Conservation (phyloP, 2,888 invertebrate species). For the Oscheius sp. region DNA sequence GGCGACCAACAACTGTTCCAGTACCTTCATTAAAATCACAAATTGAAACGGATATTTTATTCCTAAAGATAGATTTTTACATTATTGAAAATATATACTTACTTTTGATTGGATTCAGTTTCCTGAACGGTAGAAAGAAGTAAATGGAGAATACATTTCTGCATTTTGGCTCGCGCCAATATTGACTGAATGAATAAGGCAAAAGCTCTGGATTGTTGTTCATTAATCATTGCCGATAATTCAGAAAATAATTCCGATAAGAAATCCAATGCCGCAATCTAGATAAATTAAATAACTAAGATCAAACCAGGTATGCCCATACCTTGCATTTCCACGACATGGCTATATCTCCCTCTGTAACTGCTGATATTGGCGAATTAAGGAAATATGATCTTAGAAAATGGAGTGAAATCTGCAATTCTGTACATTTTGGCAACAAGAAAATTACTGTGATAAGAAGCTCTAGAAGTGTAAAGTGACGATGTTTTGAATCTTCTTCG, state of each 20-base stretch:
- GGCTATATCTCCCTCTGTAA: slow-evolving; percentile 60
- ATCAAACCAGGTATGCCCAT: neutral
- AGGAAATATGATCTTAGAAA: slow-evolving; percentile 84
- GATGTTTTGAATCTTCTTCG: slow-evolving; percentile 76
- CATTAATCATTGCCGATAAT: slow-evolving; percentile 58
- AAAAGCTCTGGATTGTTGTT: slow-evolving; percentile 73
- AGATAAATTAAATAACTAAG: neutral
- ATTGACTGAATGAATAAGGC: slow-evolving; percentile 73
- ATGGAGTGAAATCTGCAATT: slow-evolving; percentile 75
- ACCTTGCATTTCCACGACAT: slow-evolving; percentile 67
- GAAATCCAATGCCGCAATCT: slow-evolving; percentile 66
- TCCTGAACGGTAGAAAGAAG: slow-evolving; percentile 77
- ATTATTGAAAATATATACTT: neutral
- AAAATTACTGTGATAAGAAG: slow-evolving; percentile 77
- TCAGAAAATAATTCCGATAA: slow-evolving; percentile 62
- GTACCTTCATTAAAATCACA: slow-evolving; percentile 67
- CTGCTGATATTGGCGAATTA: slow-evolving; percentile 75
- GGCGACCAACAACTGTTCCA: slow-evolving; percentile 30
- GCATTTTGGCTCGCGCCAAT: slow-evolving; percentile 76
- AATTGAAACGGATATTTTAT: slow-evolving; percentile 63
- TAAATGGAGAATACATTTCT: slow-evolving; percentile 84
- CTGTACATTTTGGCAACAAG: neutral
- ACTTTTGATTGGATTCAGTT: slow-evolving; percentile 6
- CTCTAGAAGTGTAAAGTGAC: slow-evolving; percentile 81
- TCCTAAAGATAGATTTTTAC: slow-evolving; percentile 30